A percentile compares a stretch with the other conserved stretches of the same genome.
Conservation (phyloP, 2,888 invertebrate species). For the Criorhina ranunculi region DNA sequence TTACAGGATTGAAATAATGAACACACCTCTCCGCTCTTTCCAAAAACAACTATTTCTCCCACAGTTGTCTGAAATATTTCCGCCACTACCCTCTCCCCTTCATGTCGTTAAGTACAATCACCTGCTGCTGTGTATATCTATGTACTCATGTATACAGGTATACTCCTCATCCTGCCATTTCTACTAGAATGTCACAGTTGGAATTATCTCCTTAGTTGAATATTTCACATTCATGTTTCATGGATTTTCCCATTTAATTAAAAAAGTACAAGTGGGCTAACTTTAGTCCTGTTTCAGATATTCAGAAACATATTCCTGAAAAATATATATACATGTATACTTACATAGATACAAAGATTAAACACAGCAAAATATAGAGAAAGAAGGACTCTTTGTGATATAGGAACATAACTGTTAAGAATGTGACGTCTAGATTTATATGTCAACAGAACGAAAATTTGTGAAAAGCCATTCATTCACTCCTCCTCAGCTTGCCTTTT, state of each 20-base stretch:
- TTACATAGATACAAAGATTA: conserved; percentile 1
- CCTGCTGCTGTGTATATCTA: conserved; percentile 53
- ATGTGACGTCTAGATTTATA: conserved; percentile 55
- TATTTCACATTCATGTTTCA: conserved; percentile 47
- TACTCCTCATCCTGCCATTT: background rate
- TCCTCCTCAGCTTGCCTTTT: background rate
- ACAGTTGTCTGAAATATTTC: conserved; percentile 17
- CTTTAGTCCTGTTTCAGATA: conserved; percentile 39
- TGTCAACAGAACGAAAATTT: conserved; percentile 29
- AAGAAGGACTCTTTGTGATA: conserved; percentile 6
- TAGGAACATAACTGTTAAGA: conserved; percentile 48
- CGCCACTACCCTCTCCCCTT: background rate
- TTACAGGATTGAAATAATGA: conserved; percentile 46
- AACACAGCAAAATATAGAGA: conserved; percentile 7
- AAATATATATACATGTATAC: background rate
- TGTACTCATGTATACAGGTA: background rate
- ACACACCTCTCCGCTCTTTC: conserved; percentile 27
- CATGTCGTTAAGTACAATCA: conserved; percentile 32
- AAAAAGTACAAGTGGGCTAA: conserved; percentile 40
- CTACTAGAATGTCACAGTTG: conserved; percentile 41
- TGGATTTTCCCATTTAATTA: conserved; percentile 48
- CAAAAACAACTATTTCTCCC: conserved; percentile 2
- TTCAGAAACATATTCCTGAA: conserved; percentile 36
- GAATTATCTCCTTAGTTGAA: conserved; percentile 53
- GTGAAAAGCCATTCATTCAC: conserved; percentile 14